phyloP scores from a whole-genome alignment of 2,888 invertebrate genomes.

The Anoplius nigerrimus region DNA sequence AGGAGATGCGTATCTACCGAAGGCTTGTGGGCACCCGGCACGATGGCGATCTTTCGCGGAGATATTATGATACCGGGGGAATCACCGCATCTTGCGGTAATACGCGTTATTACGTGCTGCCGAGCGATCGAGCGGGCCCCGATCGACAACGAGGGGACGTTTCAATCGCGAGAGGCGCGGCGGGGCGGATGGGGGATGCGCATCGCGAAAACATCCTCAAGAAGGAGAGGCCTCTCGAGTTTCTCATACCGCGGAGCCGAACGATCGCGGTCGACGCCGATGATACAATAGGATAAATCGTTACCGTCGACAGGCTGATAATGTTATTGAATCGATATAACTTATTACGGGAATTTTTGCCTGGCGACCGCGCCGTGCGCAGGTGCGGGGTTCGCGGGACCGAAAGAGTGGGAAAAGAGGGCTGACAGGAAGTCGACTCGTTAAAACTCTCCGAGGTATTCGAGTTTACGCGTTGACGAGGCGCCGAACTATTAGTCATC shows the following conservation, averaged over 20 bases:
- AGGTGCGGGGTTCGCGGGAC: too few species aligned
- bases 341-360: too few species aligned
- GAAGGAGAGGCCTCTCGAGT: constrained; percentile 18
- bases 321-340: constrained; percentile 3
- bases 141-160: constrained; percentile 57
- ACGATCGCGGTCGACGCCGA: constrained; percentile 16
- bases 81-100: constrained; percentile 57
- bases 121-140: constrained; percentile 51
- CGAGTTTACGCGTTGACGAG: too few species aligned
- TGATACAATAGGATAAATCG: constrained; percentile 13
- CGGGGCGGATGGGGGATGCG: constrained; percentile 21
- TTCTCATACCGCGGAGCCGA: constrained; percentile 19
- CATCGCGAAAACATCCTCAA: constrained; percentile 28
- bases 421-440: too few species aligned
- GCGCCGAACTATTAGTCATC: too few species aligned
- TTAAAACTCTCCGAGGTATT: too few species aligned
- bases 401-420: too few species aligned
- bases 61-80: constrained; percentile 54
- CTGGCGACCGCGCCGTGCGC: too few species aligned
- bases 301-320: not conserved
- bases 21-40: constrained; percentile 38
- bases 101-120: constrained; percentile 60
- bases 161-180: constrained; percentile 55
- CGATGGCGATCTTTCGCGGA: constrained; percentile 45
- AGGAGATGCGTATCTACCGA: constrained; percentile 42